Percentiles rank a stretch among this genome's conserved stretches.
Conservation (phyloP, 2,888 invertebrate genomes). For the Cheilosia vernalis region DNA sequence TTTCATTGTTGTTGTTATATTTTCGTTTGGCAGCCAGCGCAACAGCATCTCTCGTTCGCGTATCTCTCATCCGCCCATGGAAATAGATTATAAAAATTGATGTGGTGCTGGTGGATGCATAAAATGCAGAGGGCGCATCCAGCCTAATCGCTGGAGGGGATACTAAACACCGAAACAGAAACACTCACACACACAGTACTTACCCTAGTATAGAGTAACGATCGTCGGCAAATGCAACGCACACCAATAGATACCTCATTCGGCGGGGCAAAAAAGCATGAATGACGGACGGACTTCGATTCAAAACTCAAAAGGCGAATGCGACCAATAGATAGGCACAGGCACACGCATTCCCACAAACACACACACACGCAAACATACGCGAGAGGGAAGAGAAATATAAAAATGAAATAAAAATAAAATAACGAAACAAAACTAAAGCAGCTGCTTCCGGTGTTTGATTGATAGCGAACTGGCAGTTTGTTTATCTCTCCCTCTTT, state of each 20-base stretch:
- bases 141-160: conserved; percentile 66
- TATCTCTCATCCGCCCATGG: conserved; percentile 65
- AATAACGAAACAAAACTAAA: conserved; percentile 82
- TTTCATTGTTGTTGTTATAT: conserved; percentile 48
- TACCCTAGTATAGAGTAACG: background rate
- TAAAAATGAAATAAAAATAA: conserved; percentile 76
- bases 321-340: conserved; percentile 36
- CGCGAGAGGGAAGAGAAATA: conserved; percentile 57
- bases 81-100: conserved; percentile 62
- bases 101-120: conserved; percentile 25
- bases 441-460: conserved; percentile 84
- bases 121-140: conserved; percentile 68
- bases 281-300: conserved; percentile 59
- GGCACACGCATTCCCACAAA: conserved; percentile 12
- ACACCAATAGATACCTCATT: conserved; percentile 34
- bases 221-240: background rate
- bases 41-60: conserved; percentile 8
- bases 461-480: conserved; percentile 83
- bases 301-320: conserved; percentile 51
- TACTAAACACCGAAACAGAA: conserved; percentile 33
- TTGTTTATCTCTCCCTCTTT: conserved; percentile 81
- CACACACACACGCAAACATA: conserved; percentile 12
- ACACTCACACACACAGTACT: conserved; percentile 11
- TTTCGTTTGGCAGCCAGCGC: conserved; percentile 4
- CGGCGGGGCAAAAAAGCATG: conserved; percentile 60